Evolutionary conservation across 2,113 vertebrate species (phyloP).

Genomic region (Melanostigma gelatinosum): DNA sequence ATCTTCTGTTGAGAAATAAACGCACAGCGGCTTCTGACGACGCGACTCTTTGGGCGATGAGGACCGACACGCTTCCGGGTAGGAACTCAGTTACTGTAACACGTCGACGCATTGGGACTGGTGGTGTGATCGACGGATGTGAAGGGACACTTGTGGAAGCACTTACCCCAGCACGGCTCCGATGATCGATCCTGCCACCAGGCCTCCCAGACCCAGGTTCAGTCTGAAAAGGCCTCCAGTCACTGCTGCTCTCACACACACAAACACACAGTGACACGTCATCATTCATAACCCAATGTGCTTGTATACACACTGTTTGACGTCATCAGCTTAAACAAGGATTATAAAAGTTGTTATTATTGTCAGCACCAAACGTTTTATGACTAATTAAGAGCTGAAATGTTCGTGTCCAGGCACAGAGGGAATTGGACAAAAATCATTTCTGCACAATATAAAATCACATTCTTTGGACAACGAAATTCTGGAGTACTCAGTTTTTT

Average conservation of each 20-base stretch:
- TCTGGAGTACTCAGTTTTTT: too few species aligned
- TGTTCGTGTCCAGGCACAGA: neutral
- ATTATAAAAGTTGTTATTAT: neutral
- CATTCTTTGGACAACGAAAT: neutral
- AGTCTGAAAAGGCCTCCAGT: slow-evolving; percentile 90
- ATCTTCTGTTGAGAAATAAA: neutral
- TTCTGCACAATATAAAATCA: neutral
- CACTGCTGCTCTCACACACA: slow-evolving; percentile 78
- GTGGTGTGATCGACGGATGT: neutral
- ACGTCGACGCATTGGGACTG: neutral
- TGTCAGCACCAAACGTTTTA: neutral
- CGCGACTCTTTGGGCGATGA: neutral
- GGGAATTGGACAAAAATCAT: neutral
- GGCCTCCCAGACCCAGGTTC: slow-evolving; percentile 86
- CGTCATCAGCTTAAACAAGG: neutral
- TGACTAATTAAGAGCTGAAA: neutral
- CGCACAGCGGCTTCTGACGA: neutral
- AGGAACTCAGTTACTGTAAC: neutral
- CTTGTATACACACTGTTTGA: neutral
- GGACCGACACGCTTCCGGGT: neutral
- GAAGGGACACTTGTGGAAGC: neutral
- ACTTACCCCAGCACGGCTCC: slow-evolving; percentile 88
- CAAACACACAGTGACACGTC: slow-evolving; percentile 15
- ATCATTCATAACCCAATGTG: neutral
- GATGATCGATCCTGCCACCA: slow-evolving; percentile 85